Evolutionary conservation across 2,113 vertebrate species (phyloP), one percentile per base, ranked within the genome.

Genomic region (Hippocampus comes): DNA sequence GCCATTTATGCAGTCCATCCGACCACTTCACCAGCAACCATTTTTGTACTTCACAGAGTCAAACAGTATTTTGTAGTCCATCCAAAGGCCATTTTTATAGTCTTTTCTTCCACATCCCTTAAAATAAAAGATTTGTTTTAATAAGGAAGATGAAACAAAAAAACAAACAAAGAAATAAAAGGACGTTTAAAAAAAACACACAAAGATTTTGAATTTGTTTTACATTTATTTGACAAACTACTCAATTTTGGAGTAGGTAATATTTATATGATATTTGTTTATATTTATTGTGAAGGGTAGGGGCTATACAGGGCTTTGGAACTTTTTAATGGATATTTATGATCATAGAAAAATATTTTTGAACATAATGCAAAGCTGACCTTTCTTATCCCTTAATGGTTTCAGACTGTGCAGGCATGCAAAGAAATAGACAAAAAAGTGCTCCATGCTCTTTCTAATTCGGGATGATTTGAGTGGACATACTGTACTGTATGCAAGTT

Each of bases 201-300:
- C 9, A 41, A 21, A 65, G 38, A n/a, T 42, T 46, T 43, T 15
- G 21, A 59, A 43, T 42, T n/a, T 12, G 38, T n/a, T 65, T 65
- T 12, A 14, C n/a, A 65, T 65, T 64, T 64, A 64, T 42, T 65
- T 65, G 12, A 65, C n/a, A 66, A 48, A 66, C 38, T 43, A n/a
- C 38, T 43, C 11, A 2, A 25, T 65, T 65, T 65, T 46, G 12
- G 11, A 14, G 41, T 23, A 23, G 11, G 12, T 12, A 43, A 65
- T 65, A 12, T 43, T 42, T 43, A n/a, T 65, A 23, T 51, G 14
- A n/a, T 65, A 12, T 46, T 46, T 42, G 43, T 23, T 15, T 43
- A 23, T 65, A 43, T 15, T 65, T 65, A 43, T 15, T 46, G 21
- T 65, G 63, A 65, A 46, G 21, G 38, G n/a, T 7, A 23, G 11